A percentile compares a stretch with the other conserved stretches of the same genome.
Conservation (phyloP, 2,888 invertebrate species). For the Temnothorax unifasciatus region DNA sequence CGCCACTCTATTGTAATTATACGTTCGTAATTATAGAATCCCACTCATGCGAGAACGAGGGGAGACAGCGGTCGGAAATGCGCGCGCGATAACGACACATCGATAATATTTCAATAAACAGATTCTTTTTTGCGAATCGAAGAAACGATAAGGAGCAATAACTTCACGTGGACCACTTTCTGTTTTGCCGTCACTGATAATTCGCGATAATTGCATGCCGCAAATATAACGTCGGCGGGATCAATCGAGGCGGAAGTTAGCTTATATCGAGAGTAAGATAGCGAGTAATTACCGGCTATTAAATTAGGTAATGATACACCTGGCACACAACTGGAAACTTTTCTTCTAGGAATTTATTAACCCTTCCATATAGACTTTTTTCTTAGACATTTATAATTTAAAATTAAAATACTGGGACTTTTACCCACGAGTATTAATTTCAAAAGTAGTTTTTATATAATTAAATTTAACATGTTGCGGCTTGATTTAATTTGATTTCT, state of each 20-base stretch:
- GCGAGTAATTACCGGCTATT: constrained; percentile 22
- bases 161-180: background rate
- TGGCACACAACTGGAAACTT: background rate
- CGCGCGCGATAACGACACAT: constrained; percentile 9
- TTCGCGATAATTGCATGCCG: background rate
- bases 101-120: constrained; percentile 42
- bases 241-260: constrained; percentile 40
- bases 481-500: background rate
- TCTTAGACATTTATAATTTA: background rate
- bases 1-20: constrained; percentile 34
- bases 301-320: constrained; percentile 20
- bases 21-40: constrained; percentile 33
- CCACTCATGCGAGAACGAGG: constrained; percentile 24
- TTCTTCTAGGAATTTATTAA: background rate
- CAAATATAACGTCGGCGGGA: background rate
- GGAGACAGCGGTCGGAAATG: background rate
- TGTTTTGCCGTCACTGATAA: constrained; percentile 6
- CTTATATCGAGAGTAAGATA: constrained; percentile 3
- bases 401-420: background rate
- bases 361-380: background rate
- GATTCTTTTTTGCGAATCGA: background rate
- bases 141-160: constrained; percentile 27
- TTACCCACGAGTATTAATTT: background rate
- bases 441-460: background rate
- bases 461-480: background rate